Base-by-base conservation (phyloP, 1,140 invertebrate species). In the Pristionchus pacificus region DNA sequence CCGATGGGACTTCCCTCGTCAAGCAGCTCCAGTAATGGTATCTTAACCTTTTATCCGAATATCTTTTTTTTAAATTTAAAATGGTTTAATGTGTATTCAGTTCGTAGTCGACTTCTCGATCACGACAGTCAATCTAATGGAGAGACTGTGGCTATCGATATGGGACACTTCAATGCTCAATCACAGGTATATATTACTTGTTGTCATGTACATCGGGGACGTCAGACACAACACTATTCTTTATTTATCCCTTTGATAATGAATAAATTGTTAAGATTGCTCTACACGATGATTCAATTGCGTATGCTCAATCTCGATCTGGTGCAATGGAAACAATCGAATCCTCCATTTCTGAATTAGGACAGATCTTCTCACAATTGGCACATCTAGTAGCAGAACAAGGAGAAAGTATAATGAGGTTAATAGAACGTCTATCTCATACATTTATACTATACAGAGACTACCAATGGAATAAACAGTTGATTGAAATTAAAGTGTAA, bases 281-380 rank as follows among this genome's bases (percentile, higher is more conserved):
- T 55, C 58, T 29, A 58, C 19, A 67, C 29, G 78, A 82, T 60
- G 65, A 82, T n/a, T 65, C 67, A 13, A 68, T 78, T 19, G 33
- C 68, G 28, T 97, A 97, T 87, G 88, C 97, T 28, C 91, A 93
- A 81, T 91, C 91, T 82, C 88, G 96, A 78, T 93, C 93, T 38
- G 93, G 96, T 83, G 95, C 95, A 0, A 98, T 99, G 94, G 93
- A 97, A 84, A 97, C 93, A 84, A 98, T 99, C 81, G 96, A 99
- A 86, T 93, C 92, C 14, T 98, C 95, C 31, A 98, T 99, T 81
- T 93, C 98, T 19, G 96, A 99, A 86, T 86, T 99, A n/a, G 95
- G 96, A 3, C 92, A 92, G 58, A 98, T 99, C 83, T 99, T 98
- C 84, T 91, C 93, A 82, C 95, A 99, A 84, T 86, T 99, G 75